Evolutionary conservation across 2,113 vertebrate species (phyloP).

Genomic region (Puma concolor): DNA sequence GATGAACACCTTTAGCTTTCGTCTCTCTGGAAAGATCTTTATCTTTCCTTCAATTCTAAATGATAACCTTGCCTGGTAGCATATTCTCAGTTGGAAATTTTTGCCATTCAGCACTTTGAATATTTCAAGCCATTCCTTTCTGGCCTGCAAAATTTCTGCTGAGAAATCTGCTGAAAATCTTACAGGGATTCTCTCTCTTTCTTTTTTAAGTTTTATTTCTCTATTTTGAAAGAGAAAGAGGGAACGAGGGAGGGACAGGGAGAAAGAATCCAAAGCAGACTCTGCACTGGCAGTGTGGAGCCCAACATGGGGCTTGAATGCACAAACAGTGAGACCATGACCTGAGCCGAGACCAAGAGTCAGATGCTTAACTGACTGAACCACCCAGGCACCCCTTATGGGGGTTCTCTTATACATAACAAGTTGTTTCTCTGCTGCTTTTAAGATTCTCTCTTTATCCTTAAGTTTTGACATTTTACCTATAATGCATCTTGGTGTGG

Average conservation of each 20-base stretch:
- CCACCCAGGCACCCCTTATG: no score
- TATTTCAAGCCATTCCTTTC: not conserved
- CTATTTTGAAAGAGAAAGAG: no score
- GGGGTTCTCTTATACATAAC: not conserved
- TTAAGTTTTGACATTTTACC: not conserved
- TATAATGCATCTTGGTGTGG: not conserved
- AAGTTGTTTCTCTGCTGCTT: not conserved
- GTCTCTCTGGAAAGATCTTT: not conserved
- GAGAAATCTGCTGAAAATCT: not conserved
- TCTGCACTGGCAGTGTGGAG: no score
- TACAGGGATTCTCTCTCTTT: not conserved
- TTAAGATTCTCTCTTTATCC: not conserved
- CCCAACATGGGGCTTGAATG: no score
- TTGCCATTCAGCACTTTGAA: not conserved
- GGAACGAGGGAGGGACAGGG: no score
- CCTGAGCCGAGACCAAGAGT: no score
- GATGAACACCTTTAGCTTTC: not conserved
- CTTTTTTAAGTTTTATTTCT: no score
- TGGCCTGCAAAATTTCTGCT: not conserved
- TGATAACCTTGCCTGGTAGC: not conserved
- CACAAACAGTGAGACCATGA: no score
- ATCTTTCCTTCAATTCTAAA: not conserved
- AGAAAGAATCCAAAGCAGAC: no score
- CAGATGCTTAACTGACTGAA: no score
- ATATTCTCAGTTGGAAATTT: not conserved